Conservation (phyloP, 2,113 vertebrate genomes). For the Sinocyclocheilus anshuiensis region DNA sequence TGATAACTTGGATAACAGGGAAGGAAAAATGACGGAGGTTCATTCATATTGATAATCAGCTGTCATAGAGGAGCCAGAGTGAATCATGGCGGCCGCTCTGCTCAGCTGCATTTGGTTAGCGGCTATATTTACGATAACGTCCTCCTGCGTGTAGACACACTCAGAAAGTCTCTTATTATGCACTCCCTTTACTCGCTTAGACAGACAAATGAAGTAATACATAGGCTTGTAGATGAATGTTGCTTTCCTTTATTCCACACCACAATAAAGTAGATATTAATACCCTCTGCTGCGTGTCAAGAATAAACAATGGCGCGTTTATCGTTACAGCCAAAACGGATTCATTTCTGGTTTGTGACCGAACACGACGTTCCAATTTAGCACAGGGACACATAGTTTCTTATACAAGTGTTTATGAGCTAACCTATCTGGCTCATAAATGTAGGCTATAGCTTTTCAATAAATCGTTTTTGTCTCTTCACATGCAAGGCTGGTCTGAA, state of each 20-base stretch:
- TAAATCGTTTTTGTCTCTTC: background rate
- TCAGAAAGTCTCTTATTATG: background rate
- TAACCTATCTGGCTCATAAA: background rate
- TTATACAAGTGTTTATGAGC: background rate
- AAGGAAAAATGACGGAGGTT: background rate
- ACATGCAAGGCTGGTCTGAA: background rate
- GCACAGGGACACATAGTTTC: background rate
- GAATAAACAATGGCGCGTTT: background rate
- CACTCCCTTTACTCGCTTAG: background rate
- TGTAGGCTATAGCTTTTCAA: background rate
- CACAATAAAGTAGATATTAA: background rate
- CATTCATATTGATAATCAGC: slow-evolving; percentile 34
- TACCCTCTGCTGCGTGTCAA: no score
- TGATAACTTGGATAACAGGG: slow-evolving; percentile 19
- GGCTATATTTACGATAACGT: slow-evolving; percentile 21
- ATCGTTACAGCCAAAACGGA: no score
- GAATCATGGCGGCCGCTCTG: slow-evolving; percentile 9
- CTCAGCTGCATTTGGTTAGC: slow-evolving; percentile 19
- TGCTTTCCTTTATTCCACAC: background rate
- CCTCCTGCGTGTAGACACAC: background rate
- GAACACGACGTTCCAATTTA: no score
- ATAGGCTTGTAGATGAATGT: background rate
- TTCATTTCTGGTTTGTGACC: no score
- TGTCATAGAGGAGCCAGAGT: slow-evolving; percentile 7
- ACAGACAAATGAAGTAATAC: background rate